Evolutionary conservation across 2,888 invertebrate genomes (phyloP), one percentile per base, ranked within the genome.

Genomic region (Ceraclea dissimilis): DNA sequence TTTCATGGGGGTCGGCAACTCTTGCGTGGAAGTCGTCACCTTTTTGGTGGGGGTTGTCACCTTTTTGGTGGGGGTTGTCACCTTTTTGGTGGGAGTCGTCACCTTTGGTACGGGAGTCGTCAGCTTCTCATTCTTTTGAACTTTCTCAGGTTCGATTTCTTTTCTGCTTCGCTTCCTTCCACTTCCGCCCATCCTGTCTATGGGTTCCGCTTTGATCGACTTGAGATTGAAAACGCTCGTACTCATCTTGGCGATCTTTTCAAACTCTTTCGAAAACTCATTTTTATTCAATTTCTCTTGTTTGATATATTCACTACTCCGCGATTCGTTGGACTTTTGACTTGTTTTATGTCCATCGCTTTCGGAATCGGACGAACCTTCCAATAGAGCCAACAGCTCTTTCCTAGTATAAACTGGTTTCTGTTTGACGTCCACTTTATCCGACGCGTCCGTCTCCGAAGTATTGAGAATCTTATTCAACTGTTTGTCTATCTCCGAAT

Each of bases 331-430:
- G 8, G 2, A 8, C 4, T 13, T n/a, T 4, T n/a, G 8, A 16
- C 46, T 46, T 43, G 4, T 5, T 18, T 47, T 47, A 5, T 17
- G 4, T 6, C 13, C 48, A 17, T 54, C 56, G 13, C 16, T 46
- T 19, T 54, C 54, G 1, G 56, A 54, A 39, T 57, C 54, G 6
- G 53, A 44, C 2, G 56, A 49, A n/a, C 56, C 54, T 48, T 55
- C 58, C 17, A 61, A 53, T 19, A 61, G 43, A 34, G 59, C 56
- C 22, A 61, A 43, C 8, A 61, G 34, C 20, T 61, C 54, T 50
- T 60, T 34, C 19, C 52, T 54, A 5, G 61, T 61, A 43, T 61
- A 61, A 4, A 60, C 34, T 19, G 59, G 52, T 49, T 56, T 53
- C 2, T 56, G 54, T 26, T 49, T 26, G 10, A 5, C 4, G 6